Percentiles rank a stretch among this genome's conserved stretches.
Conservation (phyloP, 2,113 vertebrate genomes). For the Macrotis lagotis region DNA sequence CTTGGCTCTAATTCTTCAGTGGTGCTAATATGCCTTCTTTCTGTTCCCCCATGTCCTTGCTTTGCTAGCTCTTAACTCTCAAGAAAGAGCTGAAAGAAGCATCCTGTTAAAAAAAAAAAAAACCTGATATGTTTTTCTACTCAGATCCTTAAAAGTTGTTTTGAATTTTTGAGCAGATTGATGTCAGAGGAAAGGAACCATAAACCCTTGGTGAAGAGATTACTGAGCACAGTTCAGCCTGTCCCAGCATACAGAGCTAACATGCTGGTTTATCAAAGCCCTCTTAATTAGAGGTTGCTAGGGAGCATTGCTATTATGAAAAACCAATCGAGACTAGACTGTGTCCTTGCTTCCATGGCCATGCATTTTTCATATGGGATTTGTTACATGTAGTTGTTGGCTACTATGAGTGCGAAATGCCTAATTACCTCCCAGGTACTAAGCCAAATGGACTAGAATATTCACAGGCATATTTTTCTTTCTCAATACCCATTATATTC, state of each 20-base stretch:
- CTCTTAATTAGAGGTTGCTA: slow-evolving; percentile 52
- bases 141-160: not conserved
- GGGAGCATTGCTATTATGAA: slow-evolving; percentile 7
- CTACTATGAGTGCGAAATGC: not conserved
- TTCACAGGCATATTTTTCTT: not conserved
- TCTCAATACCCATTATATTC: not conserved
- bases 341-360: not conserved
- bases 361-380: not conserved
- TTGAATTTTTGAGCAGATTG: not conserved
- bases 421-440: not conserved
- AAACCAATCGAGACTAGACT: not conserved
- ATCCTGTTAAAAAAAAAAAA: not conserved
- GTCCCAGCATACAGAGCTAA: not conserved
- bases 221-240: not conserved
- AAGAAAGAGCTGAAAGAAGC: not conserved
- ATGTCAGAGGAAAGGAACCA: not conserved
- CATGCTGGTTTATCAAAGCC: not conserved
- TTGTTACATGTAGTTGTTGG: not conserved
- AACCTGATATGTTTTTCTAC: not conserved
- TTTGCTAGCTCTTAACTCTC: not conserved
- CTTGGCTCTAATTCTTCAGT: not conserved
- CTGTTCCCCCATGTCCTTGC: not conserved
- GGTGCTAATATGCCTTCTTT: not conserved
- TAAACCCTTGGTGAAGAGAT: not conserved
- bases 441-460: slow-evolving; percentile 8